A percentile compares a stretch with the other conserved stretches of the same genome.
Evolutionary conservation across 2,797 vertebrate genomes (phyloP).

Genomic region (Pterois miles): DNA sequence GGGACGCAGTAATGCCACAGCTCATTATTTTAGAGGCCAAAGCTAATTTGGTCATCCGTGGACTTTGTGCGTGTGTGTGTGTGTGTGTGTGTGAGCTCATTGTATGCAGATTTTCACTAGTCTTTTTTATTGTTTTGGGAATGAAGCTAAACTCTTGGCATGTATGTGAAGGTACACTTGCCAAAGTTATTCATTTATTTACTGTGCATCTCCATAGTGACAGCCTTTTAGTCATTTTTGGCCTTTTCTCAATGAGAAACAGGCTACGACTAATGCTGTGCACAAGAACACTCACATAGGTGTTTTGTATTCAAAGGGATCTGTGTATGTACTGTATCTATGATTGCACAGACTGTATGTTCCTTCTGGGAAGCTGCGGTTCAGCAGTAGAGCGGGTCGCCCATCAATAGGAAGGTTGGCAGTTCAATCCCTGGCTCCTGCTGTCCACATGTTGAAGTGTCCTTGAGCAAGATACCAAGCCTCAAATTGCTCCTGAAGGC

Average conservation of each 20-base stretch:
- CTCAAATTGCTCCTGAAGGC: too few species aligned
- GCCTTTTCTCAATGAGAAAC: not conserved
- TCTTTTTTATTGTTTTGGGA: conserved; percentile 26
- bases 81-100: conserved; percentile 55
- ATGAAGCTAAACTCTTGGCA: conserved; percentile 17
- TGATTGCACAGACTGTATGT: not conserved
- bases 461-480: too few species aligned
- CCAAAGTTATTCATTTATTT: conserved; percentile 39
- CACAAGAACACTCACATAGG: not conserved
- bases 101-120: conserved; percentile 25
- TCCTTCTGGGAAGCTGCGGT: too few species aligned
- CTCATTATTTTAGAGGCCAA: conserved; percentile 49
- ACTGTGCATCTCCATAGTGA: conserved; percentile 32
- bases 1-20: conserved; percentile 29
- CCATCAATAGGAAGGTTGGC: too few species aligned
- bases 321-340: not conserved
- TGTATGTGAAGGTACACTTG: conserved; percentile 12
- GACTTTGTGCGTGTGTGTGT: conserved; percentile 30
- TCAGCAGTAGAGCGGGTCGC: too few species aligned
- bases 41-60: conserved; percentile 32
- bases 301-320: not conserved
- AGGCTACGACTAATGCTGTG: not conserved
- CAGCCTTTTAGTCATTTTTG: not conserved
- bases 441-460: too few species aligned
- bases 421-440: too few species aligned